Evolutionary conservation across 2,888 invertebrate genomes (phyloP).

Genomic region (Brachypalpus laphriformis): DNA sequence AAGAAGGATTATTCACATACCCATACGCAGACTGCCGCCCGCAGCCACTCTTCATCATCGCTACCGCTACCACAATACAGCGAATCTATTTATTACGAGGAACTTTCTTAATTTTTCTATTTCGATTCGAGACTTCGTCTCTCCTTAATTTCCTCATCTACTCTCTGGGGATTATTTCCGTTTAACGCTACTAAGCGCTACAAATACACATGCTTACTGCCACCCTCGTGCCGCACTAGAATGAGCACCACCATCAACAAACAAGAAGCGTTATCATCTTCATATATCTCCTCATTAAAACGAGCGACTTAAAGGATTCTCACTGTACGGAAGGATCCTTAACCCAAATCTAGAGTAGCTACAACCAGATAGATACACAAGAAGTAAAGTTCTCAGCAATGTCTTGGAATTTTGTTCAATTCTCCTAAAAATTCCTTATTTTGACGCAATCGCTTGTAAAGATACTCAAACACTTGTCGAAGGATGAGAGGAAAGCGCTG

Average conservation of each 20-base stretch:
- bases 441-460: conserved; percentile 24
- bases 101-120: conserved; percentile 49
- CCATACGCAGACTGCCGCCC: background rate
- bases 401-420: background rate
- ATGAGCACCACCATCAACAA: conserved; percentile 21
- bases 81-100: conserved; percentile 47
- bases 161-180: conserved; percentile 29
- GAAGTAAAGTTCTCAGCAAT: background rate
- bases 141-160: background rate
- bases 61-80: background rate
- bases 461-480: conserved; percentile 22
- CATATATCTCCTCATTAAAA: conserved; percentile 63
- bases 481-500: conserved; percentile 11
- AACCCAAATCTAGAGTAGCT: conserved; percentile 16
- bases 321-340: conserved; percentile 35
- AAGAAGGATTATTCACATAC: conserved; percentile 41
- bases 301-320: conserved; percentile 61
- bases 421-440: conserved; percentile 3
- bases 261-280: conserved; percentile 44
- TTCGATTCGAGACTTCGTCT: conserved; percentile 35
- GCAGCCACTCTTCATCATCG: background rate
- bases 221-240: background rate
- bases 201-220: conserved; percentile 28
- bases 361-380: background rate
- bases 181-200: conserved; percentile 49